Percentiles rank a stretch among this genome's conserved stretches.
These are phyloP conservation scores for Drosophila leontia DNA, from an alignment of 1,140 invertebrate genomes.

Conservation along the genomic window DNA sequence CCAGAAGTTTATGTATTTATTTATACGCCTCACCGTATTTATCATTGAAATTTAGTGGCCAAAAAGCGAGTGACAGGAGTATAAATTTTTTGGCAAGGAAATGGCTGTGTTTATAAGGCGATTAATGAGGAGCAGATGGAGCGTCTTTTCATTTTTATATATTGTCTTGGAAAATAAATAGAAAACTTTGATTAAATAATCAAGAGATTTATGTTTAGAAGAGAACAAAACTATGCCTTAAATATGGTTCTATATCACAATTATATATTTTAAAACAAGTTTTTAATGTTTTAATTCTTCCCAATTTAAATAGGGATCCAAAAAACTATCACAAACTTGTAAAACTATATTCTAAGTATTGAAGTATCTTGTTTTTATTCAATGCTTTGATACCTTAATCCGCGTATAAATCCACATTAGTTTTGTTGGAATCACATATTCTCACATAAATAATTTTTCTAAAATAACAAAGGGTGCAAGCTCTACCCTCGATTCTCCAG, in stretches of 20 bases:
- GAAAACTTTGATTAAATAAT: background rate
- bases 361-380: background rate
- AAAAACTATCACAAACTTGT: no score
- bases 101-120: background rate
- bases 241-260: no score
- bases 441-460: slow-evolving; percentile 9
- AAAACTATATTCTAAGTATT: background rate
- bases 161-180: background rate
- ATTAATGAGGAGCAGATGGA: background rate
- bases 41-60: slow-evolving; percentile 28
- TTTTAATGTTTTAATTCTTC: no score
- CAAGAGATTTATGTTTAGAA: no score
- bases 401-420: slow-evolving; percentile 1
- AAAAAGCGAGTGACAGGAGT: slow-evolving; percentile 6
- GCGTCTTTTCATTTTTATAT: background rate
- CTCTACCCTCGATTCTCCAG: slow-evolving; percentile 4
- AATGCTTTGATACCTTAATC: background rate
- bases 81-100: slow-evolving; percentile 13
- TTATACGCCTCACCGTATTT: slow-evolving; percentile 15
- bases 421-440: background rate
- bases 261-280: no score
- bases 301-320: no score
- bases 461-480: slow-evolving; percentile 3
- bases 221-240: no score
- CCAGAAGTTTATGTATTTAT: slow-evolving; percentile 34